Conservation (phyloP, 1,140 invertebrate genomes). For the Polypedilum vanderplanki region DNA sequence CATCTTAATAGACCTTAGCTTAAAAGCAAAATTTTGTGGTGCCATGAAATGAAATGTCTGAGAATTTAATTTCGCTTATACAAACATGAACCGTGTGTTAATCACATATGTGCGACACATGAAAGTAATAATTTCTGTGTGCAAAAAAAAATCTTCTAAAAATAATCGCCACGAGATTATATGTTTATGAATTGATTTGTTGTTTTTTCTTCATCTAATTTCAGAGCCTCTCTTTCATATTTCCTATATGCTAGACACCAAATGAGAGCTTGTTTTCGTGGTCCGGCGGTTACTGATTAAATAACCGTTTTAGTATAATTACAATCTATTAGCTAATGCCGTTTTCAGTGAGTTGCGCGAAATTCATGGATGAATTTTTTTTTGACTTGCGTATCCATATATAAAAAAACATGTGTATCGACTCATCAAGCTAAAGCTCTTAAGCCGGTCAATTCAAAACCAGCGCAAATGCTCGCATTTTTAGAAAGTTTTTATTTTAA, state of each 20-base stretch:
- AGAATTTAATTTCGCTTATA: too few species aligned
- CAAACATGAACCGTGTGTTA: not conserved
- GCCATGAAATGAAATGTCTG: too few species aligned
- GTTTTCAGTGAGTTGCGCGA: not conserved
- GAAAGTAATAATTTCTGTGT: not conserved
- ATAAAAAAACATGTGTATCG: too few species aligned
- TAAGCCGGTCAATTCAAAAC: not conserved
- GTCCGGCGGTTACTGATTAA: not conserved
- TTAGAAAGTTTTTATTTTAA: not conserved
- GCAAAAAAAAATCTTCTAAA: slow-evolving; percentile 1
- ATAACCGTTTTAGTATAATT: slow-evolving; percentile 12
- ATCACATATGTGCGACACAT: slow-evolving; percentile 5
- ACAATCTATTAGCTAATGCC: slow-evolving; percentile 17
- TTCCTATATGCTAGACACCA: not conserved
- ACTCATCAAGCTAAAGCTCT: not conserved
- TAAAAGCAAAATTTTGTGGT: too few species aligned
- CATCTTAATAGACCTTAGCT: too few species aligned
- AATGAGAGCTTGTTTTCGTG: not conserved
- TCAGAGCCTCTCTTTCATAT: not conserved
- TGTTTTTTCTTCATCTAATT: not conserved
- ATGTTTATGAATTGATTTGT: not conserved
- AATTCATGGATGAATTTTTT: not conserved
- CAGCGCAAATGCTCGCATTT: not conserved
- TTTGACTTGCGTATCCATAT: not conserved
- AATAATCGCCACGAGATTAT: not conserved